Evolutionary conservation across 2,888 invertebrate species (phyloP), one percentile per base, ranked within the genome.

Genomic region (Podabrus alpinus): DNA sequence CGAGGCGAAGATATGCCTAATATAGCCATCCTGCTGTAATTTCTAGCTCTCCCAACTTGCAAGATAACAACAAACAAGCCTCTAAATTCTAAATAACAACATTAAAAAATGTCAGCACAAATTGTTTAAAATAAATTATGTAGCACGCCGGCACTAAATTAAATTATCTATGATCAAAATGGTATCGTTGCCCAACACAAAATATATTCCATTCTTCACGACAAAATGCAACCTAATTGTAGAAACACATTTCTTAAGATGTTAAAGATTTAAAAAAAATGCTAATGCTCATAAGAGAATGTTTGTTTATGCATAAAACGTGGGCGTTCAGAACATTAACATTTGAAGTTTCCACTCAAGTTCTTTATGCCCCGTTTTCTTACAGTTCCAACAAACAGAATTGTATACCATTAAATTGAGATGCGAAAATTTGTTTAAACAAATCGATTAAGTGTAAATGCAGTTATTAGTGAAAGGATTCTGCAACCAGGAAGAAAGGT

Each of bases 401-500:
- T n/a, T n/a, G n/a, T n/a, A n/a, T n/a, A n/a, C n/a, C n/a, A n/a
- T n/a, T n/a, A 45, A 45, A 29, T 13, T 29, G 13, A 29, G 29
- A 29, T 29, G 29, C 29, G 3, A 45, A n/a, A 19, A 19, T n/a
- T 29, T 13, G 9, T 25, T 29, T 29, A 1, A n/a, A 29, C 29
- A 29, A 59, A 60, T 1, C n/a, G 60, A 24, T 60, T 69, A 69
- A 15, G 60, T 60, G 15, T 64, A 66, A 11, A 21, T 71, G 17
- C 16, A 68, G 17, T 59, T 60, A 66, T 29, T 29, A 29, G 73
- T 69, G 73, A 73, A 73, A 73, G 73, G 69, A 19, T 24, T 69
- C 21, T 21, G 69, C 25, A 69, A 69, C 69, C 73, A 73, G 73
- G 73, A 73, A 73, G 69, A 66, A 68, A 72, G 25, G 19, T 25